Conservation (phyloP, 53 echinoderm and acorn worm genomes). For the Crossaster papposus region DNA sequence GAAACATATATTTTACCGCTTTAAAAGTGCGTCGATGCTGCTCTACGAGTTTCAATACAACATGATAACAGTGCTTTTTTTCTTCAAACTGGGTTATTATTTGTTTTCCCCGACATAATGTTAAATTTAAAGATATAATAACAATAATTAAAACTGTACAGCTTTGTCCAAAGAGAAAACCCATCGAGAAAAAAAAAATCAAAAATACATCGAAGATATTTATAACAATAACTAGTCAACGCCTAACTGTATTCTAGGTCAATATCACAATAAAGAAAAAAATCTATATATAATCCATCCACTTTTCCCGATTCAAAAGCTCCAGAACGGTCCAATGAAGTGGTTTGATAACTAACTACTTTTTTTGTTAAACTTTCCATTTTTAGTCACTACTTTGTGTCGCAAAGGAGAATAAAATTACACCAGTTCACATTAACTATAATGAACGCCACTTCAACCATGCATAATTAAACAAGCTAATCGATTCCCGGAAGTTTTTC, state of each 20-base stretch:
- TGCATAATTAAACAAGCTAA: slow-evolving; percentile 52
- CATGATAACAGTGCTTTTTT: slow-evolving; percentile 24
- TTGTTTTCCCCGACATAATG: slow-evolving; percentile 3
- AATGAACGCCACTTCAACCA: slow-evolving; percentile 41
- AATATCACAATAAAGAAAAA: slow-evolving; percentile 50
- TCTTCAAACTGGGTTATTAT: neutral
- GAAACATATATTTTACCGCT: slow-evolving; percentile 43
- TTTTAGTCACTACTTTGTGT: slow-evolving; percentile 47
- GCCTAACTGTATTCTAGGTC: slow-evolving; percentile 42
- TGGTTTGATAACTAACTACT: neutral
- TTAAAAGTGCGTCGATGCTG: slow-evolving; percentile 49
- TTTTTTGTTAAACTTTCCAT: neutral
- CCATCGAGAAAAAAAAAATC: slow-evolving; percentile 32
- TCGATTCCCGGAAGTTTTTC: slow-evolving; percentile 12
- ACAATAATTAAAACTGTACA: slow-evolving; percentile 61
- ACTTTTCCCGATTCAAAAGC: neutral
- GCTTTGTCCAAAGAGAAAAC: slow-evolving; percentile 54
- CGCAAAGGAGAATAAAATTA: slow-evolving; percentile 28
- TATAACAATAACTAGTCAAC: slow-evolving; percentile 52
- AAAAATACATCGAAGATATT: slow-evolving; percentile 50
- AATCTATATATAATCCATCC: slow-evolving; percentile 8
- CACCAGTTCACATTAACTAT: slow-evolving; percentile 32
- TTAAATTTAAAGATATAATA: slow-evolving; percentile 50
- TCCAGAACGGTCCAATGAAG: neutral
- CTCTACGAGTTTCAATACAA: slow-evolving; percentile 59